Evolutionary conservation across 2,113 vertebrate genomes (phyloP), one percentile per base, ranked within the genome.

Genomic region (Planiliza haematocheilus): DNA sequence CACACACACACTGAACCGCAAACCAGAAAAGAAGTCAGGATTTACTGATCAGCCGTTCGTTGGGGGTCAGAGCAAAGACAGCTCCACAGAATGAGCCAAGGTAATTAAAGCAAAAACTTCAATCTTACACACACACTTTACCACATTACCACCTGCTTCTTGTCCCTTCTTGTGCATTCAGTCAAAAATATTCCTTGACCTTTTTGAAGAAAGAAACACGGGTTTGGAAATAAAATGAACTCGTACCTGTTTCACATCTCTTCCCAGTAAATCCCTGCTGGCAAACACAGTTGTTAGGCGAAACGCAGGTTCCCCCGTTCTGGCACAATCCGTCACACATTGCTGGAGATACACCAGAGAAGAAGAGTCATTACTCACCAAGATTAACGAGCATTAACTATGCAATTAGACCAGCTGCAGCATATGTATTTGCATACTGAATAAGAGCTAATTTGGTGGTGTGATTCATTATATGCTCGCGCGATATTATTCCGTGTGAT

Each of bases 301-400:
- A 95, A 45, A 96, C 90, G 36, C 98, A 99, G 85, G 95, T 95
- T 41, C 97, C 98, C 70, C 98, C 97, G 0, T 99, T 99, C 79
- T 96, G 94, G 89, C 98, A 99, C 56, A 96, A 94, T 0, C 96
- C 95, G 66, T 96, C 97, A 92, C 98, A 99, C 92, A 97, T 96
- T 0, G 97, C 98, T 99, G 79, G 66, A 93, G 94, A 92, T 72
- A 84, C 65, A 86, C 53, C 55, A 81, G 48, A 66, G 34, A 42
- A 77, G 71, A 65, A 56, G 72, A 77, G 61, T n/a, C 62, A 85
- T 90, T 89, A 88, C 71, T 91, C 85, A 83, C 21, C 9, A 61
- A 90, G 88, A 91, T 85, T 78, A 86, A 93, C 62, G 78, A 87
- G 67, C 76, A 86, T 89, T 90, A 91, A 78, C 79, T 72, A 77